Evolutionary conservation across 2,113 vertebrate genomes (phyloP).

Genomic region (Heterocephalus glaber): DNA sequence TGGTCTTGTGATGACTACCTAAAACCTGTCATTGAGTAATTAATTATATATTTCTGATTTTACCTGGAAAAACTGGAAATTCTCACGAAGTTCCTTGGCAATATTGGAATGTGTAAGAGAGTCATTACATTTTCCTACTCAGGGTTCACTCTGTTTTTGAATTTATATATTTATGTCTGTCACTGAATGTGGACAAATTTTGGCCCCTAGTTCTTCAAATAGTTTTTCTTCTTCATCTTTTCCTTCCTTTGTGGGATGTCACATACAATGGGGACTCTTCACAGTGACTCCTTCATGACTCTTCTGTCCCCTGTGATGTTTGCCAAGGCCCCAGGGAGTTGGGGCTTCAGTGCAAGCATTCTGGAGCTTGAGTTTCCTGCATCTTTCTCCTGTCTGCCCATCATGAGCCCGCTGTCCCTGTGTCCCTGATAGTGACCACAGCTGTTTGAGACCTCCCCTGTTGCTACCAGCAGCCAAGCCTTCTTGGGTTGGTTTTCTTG

Average conservation of each 20-base stretch:
- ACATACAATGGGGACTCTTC: not conserved
- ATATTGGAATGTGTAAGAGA: not conserved
- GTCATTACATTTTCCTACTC: slow-evolving; percentile 19
- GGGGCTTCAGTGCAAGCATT: not conserved
- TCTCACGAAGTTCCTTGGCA: slow-evolving; percentile 1
- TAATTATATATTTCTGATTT: slow-evolving; percentile 30
- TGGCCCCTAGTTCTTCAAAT: not conserved
- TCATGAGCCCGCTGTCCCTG: not conserved
- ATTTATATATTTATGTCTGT: not conserved
- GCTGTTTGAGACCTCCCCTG: not conserved
- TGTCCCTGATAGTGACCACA: not conserved
- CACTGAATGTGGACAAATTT: not conserved
- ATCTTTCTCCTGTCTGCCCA: not conserved
- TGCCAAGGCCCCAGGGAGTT: not conserved
- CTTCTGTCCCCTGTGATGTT: not conserved
- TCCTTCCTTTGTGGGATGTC: not conserved
- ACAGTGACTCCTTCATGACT: not conserved
- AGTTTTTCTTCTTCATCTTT: not conserved
- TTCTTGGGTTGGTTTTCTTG: not conserved
- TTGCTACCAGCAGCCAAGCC: not conserved
- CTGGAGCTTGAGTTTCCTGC: not conserved
- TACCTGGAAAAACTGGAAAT: slow-evolving; percentile 6
- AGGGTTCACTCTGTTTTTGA: not conserved
- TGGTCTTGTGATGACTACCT: slow-evolving; percentile 17
- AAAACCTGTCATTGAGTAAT: slow-evolving; percentile 11